Evolutionary conservation across 2,888 invertebrate species (phyloP).

Genomic region (Athalia cordata): DNA sequence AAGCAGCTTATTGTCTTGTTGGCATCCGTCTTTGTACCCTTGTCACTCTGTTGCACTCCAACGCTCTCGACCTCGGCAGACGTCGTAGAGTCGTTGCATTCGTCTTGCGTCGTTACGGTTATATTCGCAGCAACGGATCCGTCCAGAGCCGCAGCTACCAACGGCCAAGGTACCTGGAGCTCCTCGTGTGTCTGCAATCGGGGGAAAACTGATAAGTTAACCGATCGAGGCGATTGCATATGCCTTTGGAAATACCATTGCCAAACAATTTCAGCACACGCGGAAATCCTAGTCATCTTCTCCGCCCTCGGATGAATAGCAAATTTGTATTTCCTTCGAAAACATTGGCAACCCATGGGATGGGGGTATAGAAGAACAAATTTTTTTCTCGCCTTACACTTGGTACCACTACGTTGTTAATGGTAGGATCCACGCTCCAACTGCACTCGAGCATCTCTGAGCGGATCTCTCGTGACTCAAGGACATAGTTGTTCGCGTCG

Average conservation of each 20-base stretch:
- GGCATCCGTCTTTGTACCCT: constrained; percentile 52
- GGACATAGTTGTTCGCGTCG: constrained; percentile 87
- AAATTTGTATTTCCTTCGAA: background rate
- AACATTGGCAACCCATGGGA: background rate
- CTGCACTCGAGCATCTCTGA: constrained; percentile 70
- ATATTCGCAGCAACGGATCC: constrained; percentile 69
- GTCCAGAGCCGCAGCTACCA: constrained; percentile 76
- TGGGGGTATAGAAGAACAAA: background rate
- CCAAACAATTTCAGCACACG: background rate
- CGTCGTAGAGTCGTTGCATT: constrained; percentile 64
- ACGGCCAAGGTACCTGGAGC: constrained; percentile 75
- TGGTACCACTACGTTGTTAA: constrained; percentile 61
- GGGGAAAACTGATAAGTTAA: constrained; percentile 44
- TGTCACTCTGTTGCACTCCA: constrained; percentile 46
- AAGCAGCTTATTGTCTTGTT: constrained; percentile 64
- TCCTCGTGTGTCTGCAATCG: constrained; percentile 75
- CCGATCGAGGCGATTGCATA: background rate
- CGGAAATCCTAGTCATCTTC: no score
- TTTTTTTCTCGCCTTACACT: constrained; percentile 13
- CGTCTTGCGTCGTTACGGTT: constrained; percentile 66
- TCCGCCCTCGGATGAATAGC: no score
- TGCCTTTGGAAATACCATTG: background rate
- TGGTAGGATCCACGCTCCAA: constrained; percentile 67
- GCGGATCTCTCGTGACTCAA: constrained; percentile 79
- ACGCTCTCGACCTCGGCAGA: constrained; percentile 60